These are phyloP conservation scores for Podargus strigoides DNA, from an alignment of 2,797 vertebrate genomes.

Conservation along the genomic window DNA sequence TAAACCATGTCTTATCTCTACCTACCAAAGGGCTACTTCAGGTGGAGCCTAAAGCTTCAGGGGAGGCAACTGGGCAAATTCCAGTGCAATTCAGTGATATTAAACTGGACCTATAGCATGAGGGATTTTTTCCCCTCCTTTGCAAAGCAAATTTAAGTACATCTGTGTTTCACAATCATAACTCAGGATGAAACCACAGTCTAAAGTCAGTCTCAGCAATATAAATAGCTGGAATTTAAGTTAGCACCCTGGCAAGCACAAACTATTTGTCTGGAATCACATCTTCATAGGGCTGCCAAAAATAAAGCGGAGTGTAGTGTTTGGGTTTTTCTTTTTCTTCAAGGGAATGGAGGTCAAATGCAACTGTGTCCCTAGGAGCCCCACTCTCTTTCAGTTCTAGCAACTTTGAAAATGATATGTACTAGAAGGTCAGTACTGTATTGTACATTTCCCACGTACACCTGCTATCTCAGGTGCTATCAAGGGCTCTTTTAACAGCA, in stretches of 20 bases:
- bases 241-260: background rate
- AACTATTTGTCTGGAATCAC: background rate
- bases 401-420: accelerated
- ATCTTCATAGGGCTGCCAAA: background rate
- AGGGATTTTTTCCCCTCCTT: background rate
- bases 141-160: background rate
- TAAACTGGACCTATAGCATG: background rate
- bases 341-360: no score
- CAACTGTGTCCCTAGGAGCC: background rate
- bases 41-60: background rate
- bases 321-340: background rate
- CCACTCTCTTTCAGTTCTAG: background rate
- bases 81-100: background rate
- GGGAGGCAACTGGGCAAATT: background rate
- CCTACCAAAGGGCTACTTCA: background rate
- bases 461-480: background rate
- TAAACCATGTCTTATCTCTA: background rate
- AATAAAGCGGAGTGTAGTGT: accelerated
- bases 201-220: background rate
- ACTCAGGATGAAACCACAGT: background rate
- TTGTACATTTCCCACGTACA: background rate
- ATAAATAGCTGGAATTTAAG: background rate
- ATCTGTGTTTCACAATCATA: background rate
- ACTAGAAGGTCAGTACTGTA: background rate
- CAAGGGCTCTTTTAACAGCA: background rate